Base-by-base conservation (phyloP, 2,113 vertebrate species). In the Plotosus lineatus region DNA sequence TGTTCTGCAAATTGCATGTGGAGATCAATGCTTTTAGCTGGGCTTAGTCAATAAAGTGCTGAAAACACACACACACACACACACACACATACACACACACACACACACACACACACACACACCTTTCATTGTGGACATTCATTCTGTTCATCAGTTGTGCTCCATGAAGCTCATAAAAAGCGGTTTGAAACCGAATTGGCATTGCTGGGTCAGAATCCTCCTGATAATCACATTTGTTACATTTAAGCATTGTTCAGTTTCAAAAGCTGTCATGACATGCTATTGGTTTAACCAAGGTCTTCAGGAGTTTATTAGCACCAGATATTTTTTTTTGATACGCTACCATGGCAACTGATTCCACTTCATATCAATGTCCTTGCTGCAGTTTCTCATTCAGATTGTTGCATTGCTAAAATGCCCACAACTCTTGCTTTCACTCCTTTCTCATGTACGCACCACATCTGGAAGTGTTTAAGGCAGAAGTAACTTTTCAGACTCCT, bases 391-490 rank as follows among this genome's bases (percentile, higher is more conserved):
- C 44, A 75, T 66, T 51, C n/a, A 15, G 33, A 46, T 58, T 38
- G 26, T 48, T 76, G 14, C 9, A 7, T 48, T 7, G 3, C 26
- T 28, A 51, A 46, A 75, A 65, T 1, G 23, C 36, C 44, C 21
- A 50, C 69, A 4, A 1, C 56, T 75, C 79, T 61, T 48, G 33
- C 75, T 65, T 61, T 80, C 60, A 75, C 77, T 81, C 77, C 75
- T 80, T 74, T 84, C 81, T 84, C 77, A 83, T 85, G 79, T 86
- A 77, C 69, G 81, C 48, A 83, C 81, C 86, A 92, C 93, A 94
- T 94, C 92, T 94, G 93, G 92, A 93, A 93, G 86, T 91, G 89
- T 91, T 94, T 94, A 94, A 90, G 86, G 80, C 89, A 89, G 88
- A 89, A 91, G 91, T 88, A 87, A 92, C 90, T 92, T 93, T 87